Conservation (phyloP, 2,888 invertebrate species). For the Leptura quadrifasciata region DNA sequence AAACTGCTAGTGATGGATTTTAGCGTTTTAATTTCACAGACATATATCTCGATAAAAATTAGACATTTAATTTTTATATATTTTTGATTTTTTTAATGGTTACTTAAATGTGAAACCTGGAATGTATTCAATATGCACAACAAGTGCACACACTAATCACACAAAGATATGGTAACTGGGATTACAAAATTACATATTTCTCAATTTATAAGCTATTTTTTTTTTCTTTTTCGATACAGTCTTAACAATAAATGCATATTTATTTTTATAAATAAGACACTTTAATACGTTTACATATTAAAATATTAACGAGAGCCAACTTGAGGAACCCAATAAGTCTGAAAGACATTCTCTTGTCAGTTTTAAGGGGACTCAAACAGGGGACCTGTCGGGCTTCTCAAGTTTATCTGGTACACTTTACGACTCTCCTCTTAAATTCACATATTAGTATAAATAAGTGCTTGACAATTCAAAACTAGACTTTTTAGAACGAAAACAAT, state of each 20-base stretch:
- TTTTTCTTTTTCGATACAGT: constrained; percentile 31
- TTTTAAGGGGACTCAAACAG: not conserved
- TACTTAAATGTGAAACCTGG: constrained; percentile 18
- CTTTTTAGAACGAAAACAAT: constrained; percentile 25
- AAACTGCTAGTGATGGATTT: not conserved
- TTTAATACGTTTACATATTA: constrained; percentile 29
- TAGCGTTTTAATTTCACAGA: constrained; percentile 8
- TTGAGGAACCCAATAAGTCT: not conserved
- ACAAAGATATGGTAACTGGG: constrained; percentile 41
- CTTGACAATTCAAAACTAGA: not conserved
- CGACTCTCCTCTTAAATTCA: not conserved
- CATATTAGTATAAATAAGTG: not conserved
- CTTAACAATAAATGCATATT: constrained; percentile 26
- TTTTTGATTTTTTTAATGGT: constrained; percentile 18
- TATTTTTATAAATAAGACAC: constrained; percentile 40
- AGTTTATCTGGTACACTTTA: not conserved
- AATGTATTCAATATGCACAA: constrained; percentile 8
- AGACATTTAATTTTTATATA: constrained; percentile 12
- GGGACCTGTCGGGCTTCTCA: constrained; percentile 1
- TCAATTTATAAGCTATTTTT: constrained; percentile 27
- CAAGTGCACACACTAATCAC: constrained; percentile 9
- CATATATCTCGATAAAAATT: constrained; percentile 25
- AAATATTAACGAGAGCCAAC: not conserved
- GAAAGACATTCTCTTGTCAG: too few species aligned
- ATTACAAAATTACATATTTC: constrained; percentile 38